These are phyloP conservation scores for Poeciliopsis gracilis DNA, from an alignment of 2,797 vertebrate genomes.

Conservation along the genomic window DNA sequence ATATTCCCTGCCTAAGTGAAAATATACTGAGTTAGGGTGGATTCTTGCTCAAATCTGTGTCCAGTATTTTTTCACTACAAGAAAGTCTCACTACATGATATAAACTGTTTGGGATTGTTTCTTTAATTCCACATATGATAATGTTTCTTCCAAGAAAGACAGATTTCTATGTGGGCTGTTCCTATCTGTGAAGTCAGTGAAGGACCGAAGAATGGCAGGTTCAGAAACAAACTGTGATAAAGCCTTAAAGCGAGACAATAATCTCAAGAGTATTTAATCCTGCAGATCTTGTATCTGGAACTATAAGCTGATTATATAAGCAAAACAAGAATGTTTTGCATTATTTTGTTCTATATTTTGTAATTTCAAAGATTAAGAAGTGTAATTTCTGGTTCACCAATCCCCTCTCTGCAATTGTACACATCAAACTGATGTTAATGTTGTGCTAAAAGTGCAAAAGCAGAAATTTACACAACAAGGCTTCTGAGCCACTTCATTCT, in stretches of 20 bases:
- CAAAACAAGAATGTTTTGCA: constrained; percentile 23
- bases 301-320: constrained; percentile 42
- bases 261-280: constrained; percentile 60
- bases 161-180: not conserved
- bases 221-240: constrained; percentile 19
- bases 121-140: not conserved
- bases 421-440: not conserved
- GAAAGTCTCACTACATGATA: not conserved
- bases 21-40: not conserved
- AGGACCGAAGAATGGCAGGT: not conserved
- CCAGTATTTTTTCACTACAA: not conserved
- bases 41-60: not conserved
- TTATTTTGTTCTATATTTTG: constrained; percentile 17
- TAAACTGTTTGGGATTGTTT: not conserved
- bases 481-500: not conserved
- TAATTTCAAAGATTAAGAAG: not conserved
- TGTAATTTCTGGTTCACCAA: not conserved
- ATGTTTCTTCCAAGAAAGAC: constrained; percentile 2
- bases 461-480: not conserved
- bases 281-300: constrained; percentile 30
- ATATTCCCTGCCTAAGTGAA: not conserved
- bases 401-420: not conserved
- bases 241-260: constrained; percentile 16
- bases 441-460: not conserved
- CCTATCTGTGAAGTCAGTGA: constrained; percentile 11